Percentiles rank a stretch among this genome's conserved stretches.
These are phyloP conservation scores for Micropterix aruncella DNA, from an alignment of 2,888 invertebrate species.

Conservation along the genomic window DNA sequence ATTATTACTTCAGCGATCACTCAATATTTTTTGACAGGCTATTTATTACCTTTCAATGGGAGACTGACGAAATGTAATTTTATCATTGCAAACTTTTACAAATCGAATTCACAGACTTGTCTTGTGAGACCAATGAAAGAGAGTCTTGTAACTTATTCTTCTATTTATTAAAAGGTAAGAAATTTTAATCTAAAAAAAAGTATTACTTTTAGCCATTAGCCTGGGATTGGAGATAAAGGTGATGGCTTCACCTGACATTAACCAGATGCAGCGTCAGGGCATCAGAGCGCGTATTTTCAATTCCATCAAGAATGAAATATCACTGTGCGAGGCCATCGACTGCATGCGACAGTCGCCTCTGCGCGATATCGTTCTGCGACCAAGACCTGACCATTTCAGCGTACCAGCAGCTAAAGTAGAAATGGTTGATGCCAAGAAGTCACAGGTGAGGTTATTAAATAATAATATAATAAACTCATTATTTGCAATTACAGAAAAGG, in stretches of 20 bases:
- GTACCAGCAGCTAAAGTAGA: slow-evolving; percentile 13
- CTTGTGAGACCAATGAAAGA: too few species aligned
- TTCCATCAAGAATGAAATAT: slow-evolving; percentile 33
- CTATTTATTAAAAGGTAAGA: too few species aligned
- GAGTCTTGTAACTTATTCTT: too few species aligned
- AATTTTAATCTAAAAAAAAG: too few species aligned
- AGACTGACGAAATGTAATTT: too few species aligned
- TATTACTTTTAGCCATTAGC: neutral
- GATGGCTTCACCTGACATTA: neutral
- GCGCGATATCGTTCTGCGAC: slow-evolving; percentile 40
- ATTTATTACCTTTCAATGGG: too few species aligned
- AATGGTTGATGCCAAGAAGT: slow-evolving; percentile 15
- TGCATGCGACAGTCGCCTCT: slow-evolving; percentile 44
- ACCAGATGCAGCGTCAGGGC: slow-evolving; percentile 20
- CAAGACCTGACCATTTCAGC: slow-evolving; percentile 30
- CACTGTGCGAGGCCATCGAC: slow-evolving; percentile 47
- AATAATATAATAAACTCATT: too few species aligned
- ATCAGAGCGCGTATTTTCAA: slow-evolving; percentile 21
- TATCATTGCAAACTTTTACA: too few species aligned
- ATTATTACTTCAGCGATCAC: too few species aligned
- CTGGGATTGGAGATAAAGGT: neutral
- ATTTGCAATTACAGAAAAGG: too few species aligned
- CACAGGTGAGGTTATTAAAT: slow-evolving; percentile 19
- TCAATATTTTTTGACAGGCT: too few species aligned
- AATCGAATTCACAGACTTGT: too few species aligned